Base-by-base conservation (phyloP, 2,797 vertebrate genomes). In the Pyrocephalus nanus region DNA sequence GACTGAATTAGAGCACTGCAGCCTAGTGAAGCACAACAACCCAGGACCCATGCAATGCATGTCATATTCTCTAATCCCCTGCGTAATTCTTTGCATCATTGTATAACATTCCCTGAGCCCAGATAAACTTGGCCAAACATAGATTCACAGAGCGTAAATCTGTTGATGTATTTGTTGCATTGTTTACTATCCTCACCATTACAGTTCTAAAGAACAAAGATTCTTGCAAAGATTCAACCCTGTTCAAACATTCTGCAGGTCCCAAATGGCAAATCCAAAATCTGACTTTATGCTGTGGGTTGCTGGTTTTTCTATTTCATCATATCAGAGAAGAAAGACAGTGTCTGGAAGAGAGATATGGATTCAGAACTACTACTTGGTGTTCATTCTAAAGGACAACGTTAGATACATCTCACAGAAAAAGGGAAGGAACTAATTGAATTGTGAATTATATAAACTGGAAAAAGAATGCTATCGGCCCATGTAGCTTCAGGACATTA, bases 361-460 rank as follows among this genome's bases (percentile, higher is more conserved):
- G 26, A 57, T 79, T 85, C 26, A 55, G 51, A 92, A 32, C 25
- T 40, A 62, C 27, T 40, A 3, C 22, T 66, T 17, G 3, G 5
- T 71, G 34, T 64, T 73, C 2, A 12, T 83, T 91, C 53, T 60
- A 38, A 79, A 71, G 7, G 34, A 66, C 67, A 74, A 58, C 12
- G 5, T 38, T 77, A 77, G 54, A n/a, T 70, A 61, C 22, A 51
- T 16, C 54, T 87, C 64, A 75, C 26, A 88, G 73, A 51, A 72
- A 84, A 66, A 90, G 4, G 11, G 43, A 80, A 85, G 25, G 0
- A 20, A 47, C 40, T 60, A 74, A 92, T 94, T 61, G 64, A 94
- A 96, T 60, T 64, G 11, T 64, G 95, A 95, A 85, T 75, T 47
- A 51, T 25, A 67, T 75, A 88, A 94, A 88, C 42, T 90, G 66